Base-by-base conservation (phyloP, 1,140 invertebrate species). In the Aleiodes sp. region DNA sequence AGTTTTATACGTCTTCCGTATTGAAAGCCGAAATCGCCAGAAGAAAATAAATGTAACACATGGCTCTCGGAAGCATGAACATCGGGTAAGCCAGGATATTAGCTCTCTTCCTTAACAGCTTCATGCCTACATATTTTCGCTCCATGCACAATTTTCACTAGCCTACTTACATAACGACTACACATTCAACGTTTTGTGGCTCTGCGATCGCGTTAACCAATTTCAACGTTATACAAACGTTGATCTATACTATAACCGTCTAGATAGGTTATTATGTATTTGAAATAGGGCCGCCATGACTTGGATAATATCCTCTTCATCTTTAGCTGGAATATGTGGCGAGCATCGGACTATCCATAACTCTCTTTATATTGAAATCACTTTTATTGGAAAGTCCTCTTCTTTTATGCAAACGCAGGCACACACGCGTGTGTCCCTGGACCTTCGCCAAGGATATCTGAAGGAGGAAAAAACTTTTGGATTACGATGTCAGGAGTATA, bases 351-450 rank as follows among this genome's bases (percentile, higher is more conserved):
- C 60, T 37, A 16, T 37, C 24, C 31, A 56, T 39, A 39, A 14
- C 10, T 21, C 61, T 52, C 41, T 52, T 41, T n/a, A 29, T 46
- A 16, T 16, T 31, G 33, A 63, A 6, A 16, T 52, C 33, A 57
- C 60, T 2, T 61, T 70, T 72, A 78, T 76, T 72, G 73, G 66
- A 77, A 76, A 78, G 75, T 74, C 69, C 72, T 78, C 71, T 57
- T 35, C 52, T 39, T 66, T 74, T 61, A 64, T 64, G 70, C 64
- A 37, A n/a, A 57, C 57, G 21, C 65, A 37, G 65, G 12, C 46
- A 52, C 66, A 71, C 72, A 43, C 57, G 33, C 43, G 65, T n/a
- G n/a, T n/a, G n/a, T n/a, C 43, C 65, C 65, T 59, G 57, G 65
- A 66, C 63, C 46, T n/a, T 24, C 19, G 63, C 60, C 65, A 67